Base-by-base conservation (phyloP, 2,888 invertebrate genomes). In the Drosophila neonasuta region DNA sequence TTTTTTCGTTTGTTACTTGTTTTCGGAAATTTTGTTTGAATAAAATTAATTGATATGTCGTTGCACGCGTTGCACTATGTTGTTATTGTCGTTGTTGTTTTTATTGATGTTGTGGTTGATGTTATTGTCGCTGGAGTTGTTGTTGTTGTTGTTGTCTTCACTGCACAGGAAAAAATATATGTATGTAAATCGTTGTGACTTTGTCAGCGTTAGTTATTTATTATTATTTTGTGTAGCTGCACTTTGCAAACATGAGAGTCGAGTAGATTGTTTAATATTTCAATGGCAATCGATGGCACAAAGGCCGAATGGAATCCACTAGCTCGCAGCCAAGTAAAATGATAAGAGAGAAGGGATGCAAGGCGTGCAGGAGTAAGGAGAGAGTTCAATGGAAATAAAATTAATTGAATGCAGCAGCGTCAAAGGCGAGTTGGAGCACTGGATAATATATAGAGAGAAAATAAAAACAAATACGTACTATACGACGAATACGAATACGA, bases 341-440 rank as follows among this genome's bases (percentile, higher is more conserved):
- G 75, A 59, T 70, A 63, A 75, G 46, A 71, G 50, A 13, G 44
- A 39, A 29, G 11, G 30, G 50, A 34, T 51, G 30, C 2, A 17
- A n/a, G 11, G n/a, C 7, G 36, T 11, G 36, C 36, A 11, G 15
- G 20, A 10, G 30, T 9, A 17, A n/a, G 45, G 13, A 17, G 13
- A 17, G 11, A 56, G 24, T 59, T 68, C 51, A 63, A 73, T 75
- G 70, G 68, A 65, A 79, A 65, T 51, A 42, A 69, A 80, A 68
- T 75, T 77, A 75, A 74, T 80, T 68, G 80, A 79, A 77, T 75
- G 61, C 77, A 75, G 61, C 77, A 75, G 68, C 48, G 73, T 82
- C 77, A 79, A 74, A 79, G 62, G 65, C 49, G 17, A 54, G 13
- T 13, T 34, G 17, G 59, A 59, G 56, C 52, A 65, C 24, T 46